Evolutionary conservation across 2,113 vertebrate species (phyloP).

Genomic region (Chascanopsetta lugubris): DNA sequence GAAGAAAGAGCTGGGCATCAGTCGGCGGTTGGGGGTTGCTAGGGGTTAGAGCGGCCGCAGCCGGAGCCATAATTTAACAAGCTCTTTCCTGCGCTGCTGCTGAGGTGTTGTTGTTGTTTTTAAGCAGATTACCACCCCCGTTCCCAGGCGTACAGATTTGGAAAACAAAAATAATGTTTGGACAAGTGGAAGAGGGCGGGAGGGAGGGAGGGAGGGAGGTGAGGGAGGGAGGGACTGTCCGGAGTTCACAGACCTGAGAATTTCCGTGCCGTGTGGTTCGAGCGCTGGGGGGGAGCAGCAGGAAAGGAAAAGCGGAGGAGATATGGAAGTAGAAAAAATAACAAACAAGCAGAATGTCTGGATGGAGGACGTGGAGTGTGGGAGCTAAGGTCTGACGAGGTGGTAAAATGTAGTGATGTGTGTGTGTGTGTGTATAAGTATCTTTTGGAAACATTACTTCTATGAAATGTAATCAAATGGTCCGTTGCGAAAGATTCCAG

Average conservation of each 20-base stretch:
- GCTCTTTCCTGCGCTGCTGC: slow-evolving; percentile 1
- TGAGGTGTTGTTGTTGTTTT: slow-evolving; percentile 36
- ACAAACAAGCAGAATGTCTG: slow-evolving; percentile 76
- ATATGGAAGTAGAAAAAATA: slow-evolving; percentile 76
- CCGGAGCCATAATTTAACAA: slow-evolving; percentile 39
- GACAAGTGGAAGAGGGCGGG: slow-evolving; percentile 57
- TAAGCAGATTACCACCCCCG: slow-evolving; percentile 35
- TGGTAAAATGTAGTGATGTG: slow-evolving; percentile 35
- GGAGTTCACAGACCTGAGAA: slow-evolving; percentile 59
- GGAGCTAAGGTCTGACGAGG: slow-evolving; percentile 31
- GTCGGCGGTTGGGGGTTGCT: slow-evolving; percentile 50
- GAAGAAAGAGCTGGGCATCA: slow-evolving; percentile 54
- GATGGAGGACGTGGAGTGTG: slow-evolving; percentile 42
- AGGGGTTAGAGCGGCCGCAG: slow-evolving; percentile 50
- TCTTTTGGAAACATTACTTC: slow-evolving; percentile 14
- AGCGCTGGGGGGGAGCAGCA: slow-evolving; percentile 39
- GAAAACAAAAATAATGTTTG: slow-evolving; percentile 69
- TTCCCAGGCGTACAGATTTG: slow-evolving; percentile 49
- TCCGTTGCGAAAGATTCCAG: too few species aligned
- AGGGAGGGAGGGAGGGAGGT: too few species aligned
- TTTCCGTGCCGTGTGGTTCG: slow-evolving; percentile 60
- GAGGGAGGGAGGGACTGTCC: slow-evolving; percentile 46
- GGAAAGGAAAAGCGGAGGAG: slow-evolving; percentile 76
- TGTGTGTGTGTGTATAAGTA: slow-evolving; percentile 27
- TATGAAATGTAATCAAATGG: too few species aligned